Conservation (phyloP, 1,140 invertebrate genomes). For the Varroa destructor region DNA sequence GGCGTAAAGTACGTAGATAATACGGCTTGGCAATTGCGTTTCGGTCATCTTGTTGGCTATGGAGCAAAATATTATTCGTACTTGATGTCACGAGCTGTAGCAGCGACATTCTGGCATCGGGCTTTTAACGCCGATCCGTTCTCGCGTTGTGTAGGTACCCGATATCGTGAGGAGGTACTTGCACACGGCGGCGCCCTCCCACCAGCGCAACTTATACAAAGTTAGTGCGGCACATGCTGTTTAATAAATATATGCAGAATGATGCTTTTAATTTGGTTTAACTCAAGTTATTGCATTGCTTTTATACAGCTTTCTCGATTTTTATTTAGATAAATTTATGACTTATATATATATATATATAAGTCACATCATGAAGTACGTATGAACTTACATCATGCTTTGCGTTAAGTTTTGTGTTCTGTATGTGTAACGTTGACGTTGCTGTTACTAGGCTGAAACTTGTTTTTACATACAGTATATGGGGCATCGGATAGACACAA, state of each 20-base stretch:
- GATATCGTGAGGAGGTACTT: constrained; percentile 61
- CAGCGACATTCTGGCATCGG: constrained; percentile 80
- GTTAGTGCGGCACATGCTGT: constrained; percentile 30
- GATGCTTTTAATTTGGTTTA: too few species aligned
- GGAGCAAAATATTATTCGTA: constrained; percentile 98
- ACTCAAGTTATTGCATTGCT: too few species aligned
- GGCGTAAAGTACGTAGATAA: constrained; percentile 15
- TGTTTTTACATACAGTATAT: too few species aligned
- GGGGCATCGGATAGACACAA: too few species aligned
- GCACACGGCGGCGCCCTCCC: constrained; percentile 76
- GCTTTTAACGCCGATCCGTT: constrained; percentile 74
- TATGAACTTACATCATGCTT: too few species aligned
- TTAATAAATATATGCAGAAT: background rate
- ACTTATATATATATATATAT: too few species aligned
- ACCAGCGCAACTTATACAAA: constrained; percentile 52
- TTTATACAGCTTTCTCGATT: too few species aligned
- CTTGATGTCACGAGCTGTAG: constrained; percentile 78
- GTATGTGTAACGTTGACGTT: too few species aligned
- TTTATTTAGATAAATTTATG: too few species aligned
- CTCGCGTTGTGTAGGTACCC: constrained; percentile 56
- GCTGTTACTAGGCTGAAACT: too few species aligned
- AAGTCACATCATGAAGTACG: too few species aligned
- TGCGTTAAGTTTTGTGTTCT: too few species aligned
- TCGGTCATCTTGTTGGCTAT: constrained; percentile 91
- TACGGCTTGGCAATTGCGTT: constrained; percentile 82